A percentile compares a stretch with the other conserved stretches of the same genome.
Conservation (phyloP, 2,797 vertebrate genomes). For the Protonibea diacanthus region DNA sequence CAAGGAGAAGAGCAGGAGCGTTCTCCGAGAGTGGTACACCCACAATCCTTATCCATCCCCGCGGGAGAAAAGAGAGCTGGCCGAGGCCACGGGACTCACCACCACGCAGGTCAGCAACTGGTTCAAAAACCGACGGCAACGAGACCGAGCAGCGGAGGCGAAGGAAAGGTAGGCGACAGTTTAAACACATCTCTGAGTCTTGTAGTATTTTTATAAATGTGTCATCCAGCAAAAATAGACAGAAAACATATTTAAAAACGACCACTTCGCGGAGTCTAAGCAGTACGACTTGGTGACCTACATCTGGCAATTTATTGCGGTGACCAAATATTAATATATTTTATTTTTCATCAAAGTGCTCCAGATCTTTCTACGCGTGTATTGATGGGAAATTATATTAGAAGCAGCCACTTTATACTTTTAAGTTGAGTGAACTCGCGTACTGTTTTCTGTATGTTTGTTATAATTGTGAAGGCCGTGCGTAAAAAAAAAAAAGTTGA, state of each 20-base stretch:
- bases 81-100: constrained; percentile 89
- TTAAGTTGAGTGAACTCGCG: background rate
- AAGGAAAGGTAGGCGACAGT: constrained; percentile 86
- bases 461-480: constrained; percentile 20
- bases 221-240: background rate
- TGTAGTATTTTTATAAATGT: background rate
- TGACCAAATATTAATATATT: background rate
- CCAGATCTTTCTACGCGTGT: background rate
- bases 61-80: constrained; percentile 92
- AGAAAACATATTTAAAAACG: background rate
- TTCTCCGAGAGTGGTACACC: constrained; percentile 95
- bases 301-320: constrained; percentile 27
- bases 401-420: background rate
- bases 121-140: constrained; percentile 95
- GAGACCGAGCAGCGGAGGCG: constrained; percentile 93
- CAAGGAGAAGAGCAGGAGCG: constrained; percentile 96
- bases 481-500: constrained; percentile 54
- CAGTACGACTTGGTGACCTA: constrained; percentile 36
- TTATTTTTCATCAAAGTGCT: background rate
- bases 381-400: background rate
- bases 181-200: accelerated
- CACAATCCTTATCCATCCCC: constrained; percentile 92
- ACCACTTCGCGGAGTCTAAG: background rate
- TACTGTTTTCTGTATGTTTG: constrained; percentile 26
- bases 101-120: constrained; percentile 96